Evolutionary conservation across 2,888 invertebrate species (phyloP).

Genomic region (Spilarctia lutea): DNA sequence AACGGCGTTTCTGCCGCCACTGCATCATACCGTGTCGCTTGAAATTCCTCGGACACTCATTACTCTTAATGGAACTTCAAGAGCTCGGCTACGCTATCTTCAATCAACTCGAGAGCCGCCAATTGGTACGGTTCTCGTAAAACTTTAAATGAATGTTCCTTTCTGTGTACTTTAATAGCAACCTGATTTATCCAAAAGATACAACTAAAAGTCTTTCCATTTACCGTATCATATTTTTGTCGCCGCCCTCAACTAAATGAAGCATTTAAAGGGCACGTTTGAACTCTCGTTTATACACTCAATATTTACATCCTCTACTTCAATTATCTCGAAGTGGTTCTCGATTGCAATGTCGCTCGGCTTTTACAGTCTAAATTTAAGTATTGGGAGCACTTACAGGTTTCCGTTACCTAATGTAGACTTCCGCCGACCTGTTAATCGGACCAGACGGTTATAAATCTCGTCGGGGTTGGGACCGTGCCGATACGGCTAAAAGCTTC

Average conservation of each 20-base stretch:
- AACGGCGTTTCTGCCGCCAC: constrained; percentile 73
- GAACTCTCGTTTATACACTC: constrained; percentile 53
- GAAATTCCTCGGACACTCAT: constrained; percentile 75
- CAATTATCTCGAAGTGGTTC: constrained; percentile 64
- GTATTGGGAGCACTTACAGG: constrained; percentile 68
- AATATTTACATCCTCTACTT: constrained; percentile 55
- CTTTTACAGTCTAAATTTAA: constrained; percentile 74
- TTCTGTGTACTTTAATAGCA: constrained; percentile 50
- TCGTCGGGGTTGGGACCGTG: constrained; percentile 65
- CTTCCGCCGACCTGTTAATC: constrained; percentile 80
- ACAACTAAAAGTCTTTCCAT: constrained; percentile 58
- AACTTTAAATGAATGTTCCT: constrained; percentile 53
- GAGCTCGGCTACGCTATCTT: constrained; percentile 65
- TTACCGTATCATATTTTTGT: constrained; percentile 56
- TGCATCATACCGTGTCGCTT: constrained; percentile 76
- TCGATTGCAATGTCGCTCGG: constrained; percentile 62
- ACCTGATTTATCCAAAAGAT: constrained; percentile 49
- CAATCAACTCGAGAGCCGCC: constrained; percentile 64
- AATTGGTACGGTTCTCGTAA: constrained; percentile 59
- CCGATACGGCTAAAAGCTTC: constrained; percentile 84
- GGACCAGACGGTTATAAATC: constrained; percentile 81
- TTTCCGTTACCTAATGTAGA: constrained; percentile 79
- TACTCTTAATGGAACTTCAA: constrained; percentile 78
- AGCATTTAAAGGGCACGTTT: constrained; percentile 57
- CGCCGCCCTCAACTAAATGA: constrained; percentile 50